Evolutionary conservation across 2,888 invertebrate genomes (phyloP).

Genomic region (Carterocephalus palaemon): DNA sequence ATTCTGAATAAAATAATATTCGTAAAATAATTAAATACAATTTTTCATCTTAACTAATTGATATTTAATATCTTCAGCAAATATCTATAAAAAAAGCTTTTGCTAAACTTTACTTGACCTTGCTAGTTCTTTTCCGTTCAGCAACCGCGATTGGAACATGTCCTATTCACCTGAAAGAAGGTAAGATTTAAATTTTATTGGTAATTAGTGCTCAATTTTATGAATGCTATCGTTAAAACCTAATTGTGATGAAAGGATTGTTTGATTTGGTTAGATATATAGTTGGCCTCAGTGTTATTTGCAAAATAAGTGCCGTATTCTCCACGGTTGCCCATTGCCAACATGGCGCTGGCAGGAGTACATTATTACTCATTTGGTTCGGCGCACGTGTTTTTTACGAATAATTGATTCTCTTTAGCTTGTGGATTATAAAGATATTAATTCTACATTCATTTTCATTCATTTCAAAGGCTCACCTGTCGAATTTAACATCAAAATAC

Average conservation of each 20-base stretch:
- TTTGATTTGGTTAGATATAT: conserved; percentile 2
- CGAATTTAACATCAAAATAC: conserved; percentile 4
- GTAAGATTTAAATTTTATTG: conserved; percentile 81
- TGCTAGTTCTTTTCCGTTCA: conserved; percentile 84
- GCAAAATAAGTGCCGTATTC: conserved; percentile 48
- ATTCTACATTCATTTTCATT: conserved; percentile 1
- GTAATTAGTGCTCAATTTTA: conserved; percentile 43
- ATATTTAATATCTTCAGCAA: conserved; percentile 20
- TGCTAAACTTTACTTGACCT: conserved; percentile 77
- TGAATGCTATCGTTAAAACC: conserved; percentile 34
- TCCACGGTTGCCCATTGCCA: conserved; percentile 73
- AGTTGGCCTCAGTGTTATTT: conserved; percentile 12
- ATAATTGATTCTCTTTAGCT: conserved; percentile 23
- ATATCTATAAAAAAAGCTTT: conserved; percentile 54
- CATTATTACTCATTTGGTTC: conserved; percentile 54
- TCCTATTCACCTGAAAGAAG: conserved; percentile 89
- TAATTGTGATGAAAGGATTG: conserved; percentile 11
- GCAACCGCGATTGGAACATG: conserved; percentile 89
- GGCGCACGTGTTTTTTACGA: conserved; percentile 65
- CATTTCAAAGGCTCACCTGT: background rate
- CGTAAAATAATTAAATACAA: conserved; percentile 47
- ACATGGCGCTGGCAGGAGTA: conserved; percentile 76
- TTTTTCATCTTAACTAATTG: conserved; percentile 17
- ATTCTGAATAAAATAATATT: conserved; percentile 43
- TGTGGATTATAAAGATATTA: background rate